A percentile compares a stretch with the other conserved stretches of the same genome.
Evolutionary conservation across 1,140 invertebrate genomes (phyloP).

Genomic region (Nomia melanderi): DNA sequence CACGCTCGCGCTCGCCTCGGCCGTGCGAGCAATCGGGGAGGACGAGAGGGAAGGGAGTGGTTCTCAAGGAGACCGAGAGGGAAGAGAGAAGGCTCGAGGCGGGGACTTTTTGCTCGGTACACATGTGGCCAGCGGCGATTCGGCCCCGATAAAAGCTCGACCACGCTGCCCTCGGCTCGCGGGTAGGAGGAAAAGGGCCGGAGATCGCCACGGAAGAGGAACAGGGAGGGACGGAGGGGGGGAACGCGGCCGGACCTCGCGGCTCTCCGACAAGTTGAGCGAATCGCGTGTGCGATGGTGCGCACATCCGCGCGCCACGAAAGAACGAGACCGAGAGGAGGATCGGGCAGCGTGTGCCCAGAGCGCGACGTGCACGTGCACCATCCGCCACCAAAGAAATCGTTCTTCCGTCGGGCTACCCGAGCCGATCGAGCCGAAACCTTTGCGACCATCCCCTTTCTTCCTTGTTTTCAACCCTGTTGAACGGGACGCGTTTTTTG

Average conservation of each 20-base stretch:
- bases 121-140: constrained; percentile 77
- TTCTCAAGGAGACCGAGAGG: constrained; percentile 1
- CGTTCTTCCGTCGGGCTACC: neutral
- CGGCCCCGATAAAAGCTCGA: constrained; percentile 71
- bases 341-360: constrained; percentile 41
- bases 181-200: constrained; percentile 13
- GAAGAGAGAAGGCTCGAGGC: constrained; percentile 56
- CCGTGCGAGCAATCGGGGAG: neutral
- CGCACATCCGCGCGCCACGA: constrained; percentile 72
- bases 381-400: constrained; percentile 12
- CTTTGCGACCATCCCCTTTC: neutral
- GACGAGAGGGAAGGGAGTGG: neutral
- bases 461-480: neutral
- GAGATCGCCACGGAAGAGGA: neutral
- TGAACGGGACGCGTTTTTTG: no score
- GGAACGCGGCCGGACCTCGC: constrained; percentile 61
- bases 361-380: constrained; percentile 58
- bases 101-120: constrained; percentile 71
- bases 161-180: constrained; percentile 45
- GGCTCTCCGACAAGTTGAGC: constrained; percentile 70
- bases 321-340: constrained; percentile 29
- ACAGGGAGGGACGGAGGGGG: constrained; percentile 5
- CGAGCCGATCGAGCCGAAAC: no score
- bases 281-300: constrained; percentile 78
- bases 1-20: constrained; percentile 39